Percentiles rank a stretch among this genome's conserved stretches.
phyloP scores from a whole-genome alignment of 35 echinoderm and acorn worm species.

The Acanthaster planci region DNA sequence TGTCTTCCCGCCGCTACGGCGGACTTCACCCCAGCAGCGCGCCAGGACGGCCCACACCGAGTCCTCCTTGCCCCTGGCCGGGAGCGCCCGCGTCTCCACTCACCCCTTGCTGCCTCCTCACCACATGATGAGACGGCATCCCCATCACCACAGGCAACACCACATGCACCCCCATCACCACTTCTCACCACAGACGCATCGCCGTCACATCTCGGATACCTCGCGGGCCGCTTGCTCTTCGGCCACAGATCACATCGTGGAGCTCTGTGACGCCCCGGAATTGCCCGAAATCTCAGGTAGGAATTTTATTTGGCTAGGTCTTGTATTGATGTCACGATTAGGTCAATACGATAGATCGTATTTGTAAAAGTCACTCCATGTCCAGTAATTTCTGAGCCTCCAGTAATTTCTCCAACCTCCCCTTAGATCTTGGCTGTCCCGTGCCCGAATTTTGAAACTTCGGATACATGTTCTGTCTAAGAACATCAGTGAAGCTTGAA shows the following conservation, averaged over 20 bases:
- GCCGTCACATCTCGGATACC: neutral
- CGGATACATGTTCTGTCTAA: too few relatives aligned
- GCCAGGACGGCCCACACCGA: slow-evolving; percentile 5
- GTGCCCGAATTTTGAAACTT: too few relatives aligned
- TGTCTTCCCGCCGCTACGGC: neutral
- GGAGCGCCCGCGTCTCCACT: neutral
- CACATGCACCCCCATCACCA: neutral
- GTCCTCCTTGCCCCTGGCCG: neutral
- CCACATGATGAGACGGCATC: neutral
- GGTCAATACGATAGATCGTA: too few relatives aligned
- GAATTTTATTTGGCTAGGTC: neutral
- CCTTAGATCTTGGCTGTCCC: too few relatives aligned
- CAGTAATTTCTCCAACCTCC: too few relatives aligned
- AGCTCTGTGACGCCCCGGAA: slow-evolving; percentile 50
- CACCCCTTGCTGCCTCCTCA: neutral
- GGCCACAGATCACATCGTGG: slow-evolving; percentile 1
- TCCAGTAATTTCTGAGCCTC: too few relatives aligned
- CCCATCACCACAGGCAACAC: neutral
- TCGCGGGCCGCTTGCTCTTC: neutral
- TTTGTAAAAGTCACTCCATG: too few relatives aligned
- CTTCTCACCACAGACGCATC: neutral
- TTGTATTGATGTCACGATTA: neutral
- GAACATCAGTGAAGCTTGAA: too few relatives aligned
- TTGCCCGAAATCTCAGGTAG: slow-evolving; percentile 53
- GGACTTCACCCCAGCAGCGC: neutral